Conservation (phyloP, 2,888 invertebrate genomes). For the Bellardia bayeri region DNA sequence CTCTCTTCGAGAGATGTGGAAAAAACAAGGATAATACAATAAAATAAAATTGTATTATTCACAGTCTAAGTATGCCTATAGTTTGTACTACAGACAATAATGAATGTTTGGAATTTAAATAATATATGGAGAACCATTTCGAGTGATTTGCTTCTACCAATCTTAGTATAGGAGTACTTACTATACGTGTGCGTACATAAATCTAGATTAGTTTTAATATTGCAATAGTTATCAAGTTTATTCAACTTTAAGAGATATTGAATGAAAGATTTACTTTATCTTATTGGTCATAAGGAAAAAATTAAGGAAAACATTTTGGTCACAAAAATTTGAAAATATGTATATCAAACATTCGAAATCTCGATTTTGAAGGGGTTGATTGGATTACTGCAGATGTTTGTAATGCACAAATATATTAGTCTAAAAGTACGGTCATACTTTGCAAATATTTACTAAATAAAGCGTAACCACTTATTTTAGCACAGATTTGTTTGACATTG, state of each 20-base stretch:
- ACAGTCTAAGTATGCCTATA: background rate
- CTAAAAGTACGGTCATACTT: too few relatives aligned
- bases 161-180: background rate
- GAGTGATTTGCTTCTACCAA: background rate
- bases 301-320: background rate
- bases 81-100: background rate
- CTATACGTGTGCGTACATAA: constrained; percentile 2
- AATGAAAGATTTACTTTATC: background rate
- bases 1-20: constrained; percentile 25
- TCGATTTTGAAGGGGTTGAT: too few relatives aligned
- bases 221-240: constrained; percentile 1
- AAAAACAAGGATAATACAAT: background rate
- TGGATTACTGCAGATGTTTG: too few relatives aligned
- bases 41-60: constrained; percentile 5
- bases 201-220: constrained; percentile 1
- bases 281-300: background rate
- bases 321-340: too few relatives aligned
- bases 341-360: too few relatives aligned
- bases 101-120: background rate
- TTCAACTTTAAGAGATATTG: background rate
- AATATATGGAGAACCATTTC: background rate
- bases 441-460: too few relatives aligned
- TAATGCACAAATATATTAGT: too few relatives aligned
- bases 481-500: too few relatives aligned
- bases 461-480: too few relatives aligned